Conservation (phyloP, 2,113 vertebrate species). For the Corydoras sp. region DNA sequence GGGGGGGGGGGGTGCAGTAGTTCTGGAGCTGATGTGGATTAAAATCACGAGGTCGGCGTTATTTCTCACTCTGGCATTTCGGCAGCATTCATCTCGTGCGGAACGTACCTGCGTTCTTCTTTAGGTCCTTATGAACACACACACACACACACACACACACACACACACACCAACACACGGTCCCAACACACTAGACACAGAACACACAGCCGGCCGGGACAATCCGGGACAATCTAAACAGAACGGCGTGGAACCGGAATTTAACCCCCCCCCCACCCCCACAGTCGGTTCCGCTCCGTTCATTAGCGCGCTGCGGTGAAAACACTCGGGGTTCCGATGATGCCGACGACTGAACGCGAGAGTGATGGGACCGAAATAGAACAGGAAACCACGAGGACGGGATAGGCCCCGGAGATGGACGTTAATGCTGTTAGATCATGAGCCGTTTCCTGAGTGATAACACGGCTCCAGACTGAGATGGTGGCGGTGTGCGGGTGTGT, state of each 20-base stretch:
- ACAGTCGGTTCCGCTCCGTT: too few relatives aligned
- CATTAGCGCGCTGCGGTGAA: neutral
- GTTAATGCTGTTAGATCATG: neutral
- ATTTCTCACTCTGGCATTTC: slow-evolving; percentile 23
- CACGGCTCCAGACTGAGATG: too few relatives aligned
- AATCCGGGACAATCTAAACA: too few relatives aligned
- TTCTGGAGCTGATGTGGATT: too few relatives aligned
- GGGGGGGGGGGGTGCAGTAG: too few relatives aligned
- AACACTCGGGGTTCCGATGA: neutral
- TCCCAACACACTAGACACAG: slow-evolving; percentile 24
- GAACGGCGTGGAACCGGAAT: too few relatives aligned
- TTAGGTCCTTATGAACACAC: slow-evolving; percentile 29
- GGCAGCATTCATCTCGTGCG: slow-evolving; percentile 28
- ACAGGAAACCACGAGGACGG: neutral
- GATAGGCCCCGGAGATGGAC: neutral
- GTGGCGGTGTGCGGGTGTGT: too few relatives aligned
- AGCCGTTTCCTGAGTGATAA: neutral
- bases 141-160: slow-evolving; percentile 41
- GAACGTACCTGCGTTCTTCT: slow-evolving; percentile 27
- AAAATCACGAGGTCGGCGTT: too few relatives aligned
- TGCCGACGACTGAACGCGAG: neutral
- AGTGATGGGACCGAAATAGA: neutral
- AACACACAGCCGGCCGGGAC: slow-evolving; percentile 1
- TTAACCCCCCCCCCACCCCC: too few relatives aligned
- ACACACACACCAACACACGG: slow-evolving; percentile 27